A percentile compares a stretch with the other conserved stretches of the same genome.
phyloP scores from a whole-genome alignment of 2,797 vertebrate genomes.

The Melanotaenia maccullochi region DNA sequence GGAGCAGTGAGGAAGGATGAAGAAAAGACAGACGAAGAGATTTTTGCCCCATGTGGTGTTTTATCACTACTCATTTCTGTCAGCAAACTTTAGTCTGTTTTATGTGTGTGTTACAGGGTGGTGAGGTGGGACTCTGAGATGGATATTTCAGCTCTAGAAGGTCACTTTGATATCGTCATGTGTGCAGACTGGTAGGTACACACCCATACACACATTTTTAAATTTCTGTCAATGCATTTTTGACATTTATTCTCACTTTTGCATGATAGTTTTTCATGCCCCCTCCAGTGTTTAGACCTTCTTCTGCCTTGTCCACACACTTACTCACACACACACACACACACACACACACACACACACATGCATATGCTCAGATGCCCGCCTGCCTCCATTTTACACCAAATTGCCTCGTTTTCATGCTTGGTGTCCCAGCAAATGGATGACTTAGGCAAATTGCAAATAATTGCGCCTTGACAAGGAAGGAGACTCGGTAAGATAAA shows the following conservation, averaged over 20 bases:
- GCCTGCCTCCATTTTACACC: constrained; percentile 97
- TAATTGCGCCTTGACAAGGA: constrained; percentile 98
- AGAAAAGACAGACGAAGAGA: constrained; percentile 24
- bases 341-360: constrained; percentile 15
- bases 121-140: constrained; percentile 97
- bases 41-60: constrained; percentile 18
- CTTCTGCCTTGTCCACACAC: constrained; percentile 79
- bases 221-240: constrained; percentile 70
- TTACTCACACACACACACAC: constrained; percentile 35
- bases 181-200: constrained; percentile 98
- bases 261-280: constrained; percentile 89
- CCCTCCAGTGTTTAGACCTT: constrained; percentile 86
- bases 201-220: constrained; percentile 57
- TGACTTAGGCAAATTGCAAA: constrained; percentile 99
- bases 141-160: constrained; percentile 93
- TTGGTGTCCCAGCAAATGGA: constrained; percentile 99
- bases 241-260: constrained; percentile 91
- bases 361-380: constrained; percentile 68
- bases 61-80: constrained; percentile 1
- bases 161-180: constrained; percentile 97
- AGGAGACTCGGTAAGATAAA: constrained; percentile 86
- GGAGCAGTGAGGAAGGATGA: constrained; percentile 20
- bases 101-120: constrained; percentile 84
- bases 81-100: constrained; percentile 25
- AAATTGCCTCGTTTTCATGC: constrained; percentile 99